Evolutionary conservation across 2,797 vertebrate genomes (phyloP).

Genomic region (Coregonus sp.): DNA sequence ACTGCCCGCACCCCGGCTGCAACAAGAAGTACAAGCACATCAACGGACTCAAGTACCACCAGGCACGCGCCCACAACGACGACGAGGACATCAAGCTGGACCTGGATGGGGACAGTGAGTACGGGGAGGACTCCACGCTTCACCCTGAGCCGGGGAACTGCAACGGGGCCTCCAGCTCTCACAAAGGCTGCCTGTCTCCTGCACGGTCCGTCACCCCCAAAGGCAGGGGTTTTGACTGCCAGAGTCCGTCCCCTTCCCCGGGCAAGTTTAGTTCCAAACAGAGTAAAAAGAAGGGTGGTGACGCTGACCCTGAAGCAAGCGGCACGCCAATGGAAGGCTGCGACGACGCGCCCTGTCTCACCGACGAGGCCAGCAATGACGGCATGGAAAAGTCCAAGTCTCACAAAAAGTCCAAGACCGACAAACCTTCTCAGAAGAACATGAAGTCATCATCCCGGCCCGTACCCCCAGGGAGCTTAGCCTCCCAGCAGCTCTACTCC

Average conservation of each 20-base stretch:
- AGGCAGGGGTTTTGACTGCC: conserved; percentile 90
- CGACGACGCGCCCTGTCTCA: conserved; percentile 90
- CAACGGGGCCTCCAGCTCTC: conserved; percentile 87
- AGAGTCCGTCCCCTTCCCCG: conserved; percentile 90
- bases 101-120: conserved; percentile 93
- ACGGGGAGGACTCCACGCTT: conserved; percentile 89
- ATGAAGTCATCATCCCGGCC: conserved; percentile 88
- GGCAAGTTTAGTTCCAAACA: conserved; percentile 90
- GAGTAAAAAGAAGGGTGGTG: conserved; percentile 91
- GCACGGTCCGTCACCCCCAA: conserved; percentile 94
- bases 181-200: conserved; percentile 92
- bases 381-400: conserved; percentile 88
- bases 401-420: conserved; percentile 87
- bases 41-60: conserved; percentile 98
- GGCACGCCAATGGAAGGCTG: conserved; percentile 89
- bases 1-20: conserved; percentile 98
- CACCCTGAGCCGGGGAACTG: conserved; percentile 89
- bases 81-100: conserved; percentile 93
- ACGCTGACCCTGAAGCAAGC: conserved; percentile 84
- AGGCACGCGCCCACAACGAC: conserved; percentile 96
- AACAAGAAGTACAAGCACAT: conserved; percentile 99
- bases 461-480: conserved; percentile 79
- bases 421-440: conserved; percentile 91
- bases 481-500: conserved; percentile 89
- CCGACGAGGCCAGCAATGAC: conserved; percentile 93